These are phyloP conservation scores for Pentalonia nigronervosa DNA, from an alignment of 1,140 invertebrate genomes.

Conservation along the genomic window DNA sequence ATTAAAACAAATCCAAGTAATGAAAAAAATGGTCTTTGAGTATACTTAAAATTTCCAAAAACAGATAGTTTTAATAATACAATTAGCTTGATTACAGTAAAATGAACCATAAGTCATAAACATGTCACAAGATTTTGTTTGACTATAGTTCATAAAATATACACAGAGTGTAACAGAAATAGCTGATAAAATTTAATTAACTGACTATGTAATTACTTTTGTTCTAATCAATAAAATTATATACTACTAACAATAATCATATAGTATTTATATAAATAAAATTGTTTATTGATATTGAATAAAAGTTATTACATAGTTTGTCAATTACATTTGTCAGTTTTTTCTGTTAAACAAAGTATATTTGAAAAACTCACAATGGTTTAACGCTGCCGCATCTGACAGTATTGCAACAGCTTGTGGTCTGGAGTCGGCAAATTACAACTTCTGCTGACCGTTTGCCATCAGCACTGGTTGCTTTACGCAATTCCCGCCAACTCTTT, in stretches of 20 bases:
- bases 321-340: neutral
- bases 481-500: slow-evolving; percentile 43
- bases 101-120: neutral
- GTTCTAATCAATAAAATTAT: neutral
- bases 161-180: neutral
- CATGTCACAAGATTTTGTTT: neutral
- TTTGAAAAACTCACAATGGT: neutral
- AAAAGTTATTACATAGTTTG: neutral
- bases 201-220: neutral
- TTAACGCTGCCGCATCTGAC: neutral
- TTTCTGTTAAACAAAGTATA: neutral
- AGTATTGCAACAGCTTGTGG: neutral
- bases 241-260: too few species aligned
- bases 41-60: too few species aligned
- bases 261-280: too few species aligned
- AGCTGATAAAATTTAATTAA: neutral
- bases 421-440: slow-evolving; percentile 9
- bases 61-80: neutral
- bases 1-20: too few species aligned
- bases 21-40: too few species aligned
- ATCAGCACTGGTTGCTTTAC: neutral
- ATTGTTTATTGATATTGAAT: neutral
- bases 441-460: neutral
- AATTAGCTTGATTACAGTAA: neutral
- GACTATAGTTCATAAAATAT: neutral